phyloP scores from a whole-genome alignment of 2,888 invertebrate species.

The Dicranocentrus wangi region DNA sequence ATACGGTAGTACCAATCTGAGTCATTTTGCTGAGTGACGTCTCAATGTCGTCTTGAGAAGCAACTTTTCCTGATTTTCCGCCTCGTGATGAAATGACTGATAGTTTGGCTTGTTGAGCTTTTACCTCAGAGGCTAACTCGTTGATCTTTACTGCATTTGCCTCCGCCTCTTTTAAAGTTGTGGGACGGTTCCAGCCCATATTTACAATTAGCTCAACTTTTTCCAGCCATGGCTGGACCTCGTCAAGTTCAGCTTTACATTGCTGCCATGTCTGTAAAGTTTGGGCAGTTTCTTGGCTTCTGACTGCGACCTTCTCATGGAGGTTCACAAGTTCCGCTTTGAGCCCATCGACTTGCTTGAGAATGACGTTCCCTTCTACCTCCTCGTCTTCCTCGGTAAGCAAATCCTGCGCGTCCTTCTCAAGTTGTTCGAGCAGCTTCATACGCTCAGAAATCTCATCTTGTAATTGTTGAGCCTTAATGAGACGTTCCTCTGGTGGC shows the following conservation, averaged over 20 bases:
- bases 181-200: constrained; percentile 83
- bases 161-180: constrained; percentile 81
- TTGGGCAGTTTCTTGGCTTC: constrained; percentile 80
- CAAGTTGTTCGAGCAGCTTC: constrained; percentile 82
- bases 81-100: constrained; percentile 84
- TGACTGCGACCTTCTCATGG: constrained; percentile 84
- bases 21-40: constrained; percentile 87
- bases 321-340: constrained; percentile 85
- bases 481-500: constrained; percentile 88
- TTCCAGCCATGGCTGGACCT: constrained; percentile 91
- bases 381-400: constrained; percentile 78
- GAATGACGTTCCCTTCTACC: constrained; percentile 80
- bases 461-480: constrained; percentile 84
- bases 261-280: constrained; percentile 70
- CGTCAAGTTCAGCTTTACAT: constrained; percentile 77
- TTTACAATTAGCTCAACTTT: constrained; percentile 85
- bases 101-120: constrained; percentile 83
- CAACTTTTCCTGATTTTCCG: constrained; percentile 83
- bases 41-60: constrained; percentile 88
- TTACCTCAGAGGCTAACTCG: constrained; percentile 85
- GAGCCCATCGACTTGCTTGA: constrained; percentile 81
- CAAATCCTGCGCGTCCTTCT: constrained; percentile 85
- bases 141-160: constrained; percentile 73
- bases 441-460: constrained; percentile 85
- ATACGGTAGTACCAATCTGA: constrained; percentile 84